A percentile compares a stretch with the other conserved stretches of the same genome.
These are phyloP conservation scores for Abscondita cerata DNA, from an alignment of 2,888 invertebrate species.

Conservation along the genomic window DNA sequence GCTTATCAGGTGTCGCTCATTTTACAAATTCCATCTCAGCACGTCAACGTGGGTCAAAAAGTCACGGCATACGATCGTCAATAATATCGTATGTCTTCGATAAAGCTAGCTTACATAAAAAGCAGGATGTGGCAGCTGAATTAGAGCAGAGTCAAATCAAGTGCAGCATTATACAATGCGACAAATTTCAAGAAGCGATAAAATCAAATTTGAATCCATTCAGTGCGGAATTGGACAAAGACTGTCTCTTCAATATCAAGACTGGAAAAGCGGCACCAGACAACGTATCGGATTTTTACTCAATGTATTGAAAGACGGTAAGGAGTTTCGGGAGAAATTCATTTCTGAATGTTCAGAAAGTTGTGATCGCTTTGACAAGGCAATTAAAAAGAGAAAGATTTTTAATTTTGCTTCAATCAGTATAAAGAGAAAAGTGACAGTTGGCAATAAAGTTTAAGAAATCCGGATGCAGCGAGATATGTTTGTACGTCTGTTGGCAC, in stretches of 20 bases:
- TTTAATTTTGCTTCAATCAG: no score
- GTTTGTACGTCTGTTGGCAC: neutral
- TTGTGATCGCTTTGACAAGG: no score
- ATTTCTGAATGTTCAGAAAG: no score
- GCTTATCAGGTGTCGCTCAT: neutral
- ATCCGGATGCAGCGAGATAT: neutral
- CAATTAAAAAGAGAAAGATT: no score
- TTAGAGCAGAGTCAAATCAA: slow-evolving; percentile 6
- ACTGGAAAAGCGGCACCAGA: no score
- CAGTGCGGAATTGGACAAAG: slow-evolving; percentile 27
- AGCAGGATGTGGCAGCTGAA: no score
- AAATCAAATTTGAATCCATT: slow-evolving; percentile 40
- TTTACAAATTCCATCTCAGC: no score
- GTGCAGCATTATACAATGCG: no score
- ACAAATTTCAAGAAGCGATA: slow-evolving; percentile 33
- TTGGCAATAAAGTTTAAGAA: neutral
- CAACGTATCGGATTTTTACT: slow-evolving; percentile 39
- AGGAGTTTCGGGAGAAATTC: no score
- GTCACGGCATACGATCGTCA: neutral
- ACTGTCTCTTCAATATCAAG: no score
- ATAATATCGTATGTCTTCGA: neutral
- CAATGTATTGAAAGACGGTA: slow-evolving; percentile 40
- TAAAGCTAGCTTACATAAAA: no score
- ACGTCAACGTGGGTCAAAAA: neutral
- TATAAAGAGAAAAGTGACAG: no score